Conservation (phyloP, 2,113 vertebrate genomes). For the Zosterops borbonicus region DNA sequence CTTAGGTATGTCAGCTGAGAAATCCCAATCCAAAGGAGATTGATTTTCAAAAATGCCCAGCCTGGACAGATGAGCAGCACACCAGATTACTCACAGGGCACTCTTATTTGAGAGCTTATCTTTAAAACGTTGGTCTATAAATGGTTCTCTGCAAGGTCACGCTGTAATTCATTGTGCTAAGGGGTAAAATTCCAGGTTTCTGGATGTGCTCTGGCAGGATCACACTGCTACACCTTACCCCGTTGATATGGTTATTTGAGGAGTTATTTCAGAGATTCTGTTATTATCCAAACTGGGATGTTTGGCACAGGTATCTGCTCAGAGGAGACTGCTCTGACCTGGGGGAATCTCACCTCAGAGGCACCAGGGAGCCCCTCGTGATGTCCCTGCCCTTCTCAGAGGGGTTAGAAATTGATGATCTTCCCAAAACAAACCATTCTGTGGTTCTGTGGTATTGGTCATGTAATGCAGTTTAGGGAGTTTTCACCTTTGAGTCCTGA, state of each 20-base stretch:
- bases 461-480: not conserved
- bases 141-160: not conserved
- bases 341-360: not conserved
- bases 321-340: not conserved
- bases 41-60: conserved; percentile 19
- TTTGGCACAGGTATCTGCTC: not conserved
- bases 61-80: not conserved
- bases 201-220: not conserved
- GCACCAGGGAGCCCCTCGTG: not conserved
- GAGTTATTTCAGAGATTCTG: not conserved
- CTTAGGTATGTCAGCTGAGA: not conserved
- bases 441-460: accelerated
- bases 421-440: not conserved
- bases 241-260: accelerated
- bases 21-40: not conserved
- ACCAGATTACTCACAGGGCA: conserved; percentile 22
- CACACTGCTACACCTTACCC: accelerated
- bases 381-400: not conserved
- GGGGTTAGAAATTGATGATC: not conserved
- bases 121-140: conserved; percentile 17
- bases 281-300: accelerated
- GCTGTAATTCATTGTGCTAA: not conserved
- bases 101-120: conserved; percentile 25
- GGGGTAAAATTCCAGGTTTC: not conserved
- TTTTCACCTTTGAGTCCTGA: not conserved